These are phyloP conservation scores for Halcyon leucocephala DNA, from an alignment of 2,797 vertebrate genomes.

Conservation along the genomic window DNA sequence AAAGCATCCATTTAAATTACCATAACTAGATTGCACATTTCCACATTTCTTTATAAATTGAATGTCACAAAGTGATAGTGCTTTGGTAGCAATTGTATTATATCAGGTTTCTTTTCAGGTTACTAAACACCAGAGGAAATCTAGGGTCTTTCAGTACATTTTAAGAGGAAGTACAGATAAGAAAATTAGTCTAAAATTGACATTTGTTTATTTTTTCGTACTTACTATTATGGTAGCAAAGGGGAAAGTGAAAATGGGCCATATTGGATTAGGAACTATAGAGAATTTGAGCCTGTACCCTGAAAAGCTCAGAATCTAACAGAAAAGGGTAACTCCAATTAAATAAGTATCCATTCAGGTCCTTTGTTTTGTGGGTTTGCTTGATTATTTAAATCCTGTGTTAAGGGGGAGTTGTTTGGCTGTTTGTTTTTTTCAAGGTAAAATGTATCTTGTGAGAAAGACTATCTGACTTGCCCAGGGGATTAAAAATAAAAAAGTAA, in stretches of 20 bases:
- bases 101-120: conserved; percentile 19
- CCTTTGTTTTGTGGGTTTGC: background rate
- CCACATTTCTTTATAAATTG: conserved; percentile 15
- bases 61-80: background rate
- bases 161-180: background rate
- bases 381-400: background rate
- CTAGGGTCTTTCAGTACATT: background rate
- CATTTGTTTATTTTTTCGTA: background rate
- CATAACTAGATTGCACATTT: background rate
- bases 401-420: background rate
- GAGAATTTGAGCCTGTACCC: background rate
- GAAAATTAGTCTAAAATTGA: background rate
- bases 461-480: background rate
- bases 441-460: background rate
- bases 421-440: background rate
- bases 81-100: background rate
- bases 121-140: background rate
- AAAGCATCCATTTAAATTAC: conserved; percentile 52
- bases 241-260: background rate
- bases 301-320: background rate
- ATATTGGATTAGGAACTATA: background rate
- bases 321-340: background rate
- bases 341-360: background rate
- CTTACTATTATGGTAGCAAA: background rate
- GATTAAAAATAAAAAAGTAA: background rate